Conservation (phyloP, 2,113 vertebrate species). For the Pachyramphus minor region DNA sequence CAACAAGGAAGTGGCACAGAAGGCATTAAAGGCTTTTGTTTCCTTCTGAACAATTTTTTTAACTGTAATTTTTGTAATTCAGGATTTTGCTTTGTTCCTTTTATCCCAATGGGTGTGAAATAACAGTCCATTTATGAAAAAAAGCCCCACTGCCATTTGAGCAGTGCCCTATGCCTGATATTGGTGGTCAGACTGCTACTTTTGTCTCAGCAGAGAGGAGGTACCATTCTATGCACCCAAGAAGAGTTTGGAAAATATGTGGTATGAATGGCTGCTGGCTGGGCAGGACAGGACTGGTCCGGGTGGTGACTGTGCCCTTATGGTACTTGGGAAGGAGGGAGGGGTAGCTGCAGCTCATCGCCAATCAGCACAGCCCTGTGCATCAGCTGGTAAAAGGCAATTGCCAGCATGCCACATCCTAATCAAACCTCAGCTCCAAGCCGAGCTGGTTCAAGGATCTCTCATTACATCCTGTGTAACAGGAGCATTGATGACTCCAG, state of each 20-base stretch:
- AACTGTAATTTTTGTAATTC: not conserved
- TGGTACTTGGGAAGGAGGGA: not conserved
- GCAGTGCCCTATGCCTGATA: not conserved
- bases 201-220: not conserved
- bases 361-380: not conserved
- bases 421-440: conserved; percentile 2
- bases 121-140: not conserved
- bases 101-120: not conserved
- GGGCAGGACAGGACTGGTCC: not conserved
- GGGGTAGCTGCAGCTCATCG: not conserved
- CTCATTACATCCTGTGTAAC: not conserved
- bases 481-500: not conserved
- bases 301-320: not conserved
- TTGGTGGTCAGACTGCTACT: not conserved
- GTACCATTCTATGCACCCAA: not conserved
- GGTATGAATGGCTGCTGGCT: not conserved
- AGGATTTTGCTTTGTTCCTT: not conserved
- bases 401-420: not conserved
- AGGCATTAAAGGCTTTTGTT: not conserved
- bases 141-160: not conserved
- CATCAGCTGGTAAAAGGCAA: not conserved
- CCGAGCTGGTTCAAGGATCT: not conserved
- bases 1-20: not conserved
- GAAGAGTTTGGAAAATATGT: not conserved
- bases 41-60: not conserved